Evolutionary conservation across 2,797 vertebrate genomes (phyloP).

Genomic region (Chelon auratus): DNA sequence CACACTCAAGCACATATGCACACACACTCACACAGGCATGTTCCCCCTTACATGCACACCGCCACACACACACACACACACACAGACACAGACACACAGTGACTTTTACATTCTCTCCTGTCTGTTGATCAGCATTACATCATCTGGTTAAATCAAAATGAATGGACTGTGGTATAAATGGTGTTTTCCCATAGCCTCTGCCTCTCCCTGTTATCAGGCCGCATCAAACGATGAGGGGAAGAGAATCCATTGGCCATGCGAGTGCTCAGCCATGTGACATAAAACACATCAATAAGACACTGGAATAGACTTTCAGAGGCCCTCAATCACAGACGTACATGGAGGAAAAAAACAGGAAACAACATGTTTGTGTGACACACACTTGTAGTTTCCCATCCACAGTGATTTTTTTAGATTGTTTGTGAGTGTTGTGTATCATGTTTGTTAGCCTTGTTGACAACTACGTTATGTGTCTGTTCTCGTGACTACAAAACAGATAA

Average conservation of each 20-base stretch:
- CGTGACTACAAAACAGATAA: constrained; percentile 8
- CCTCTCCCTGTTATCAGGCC: constrained; percentile 89
- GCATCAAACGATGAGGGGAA: constrained; percentile 89
- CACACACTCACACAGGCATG: constrained; percentile 29
- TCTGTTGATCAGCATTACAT: constrained; percentile 72
- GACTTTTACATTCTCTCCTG: constrained; percentile 82
- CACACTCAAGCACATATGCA: constrained; percentile 44
- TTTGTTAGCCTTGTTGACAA: constrained; percentile 33
- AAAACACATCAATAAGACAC: constrained; percentile 90
- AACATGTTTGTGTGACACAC: constrained; percentile 45
- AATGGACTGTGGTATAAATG: constrained; percentile 63
- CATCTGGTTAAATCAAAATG: constrained; percentile 66
- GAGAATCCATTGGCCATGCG: constrained; percentile 90
- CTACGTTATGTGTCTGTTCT: constrained; percentile 15
- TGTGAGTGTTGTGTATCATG: constrained; percentile 12
- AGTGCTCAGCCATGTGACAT: constrained; percentile 90
- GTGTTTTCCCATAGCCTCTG: constrained; percentile 62
- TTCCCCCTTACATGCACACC: constrained; percentile 35
- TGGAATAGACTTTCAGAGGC: constrained; percentile 84
- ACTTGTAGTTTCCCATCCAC: constrained; percentile 50
- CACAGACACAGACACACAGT: constrained; percentile 32
- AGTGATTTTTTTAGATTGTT: constrained; percentile 22
- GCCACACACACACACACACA: constrained; percentile 34
- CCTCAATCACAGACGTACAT: constrained; percentile 45
- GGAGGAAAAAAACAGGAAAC: constrained; percentile 51